Percentiles rank a stretch among this genome's conserved stretches.
Evolutionary conservation across 2,888 invertebrate species (phyloP).

Genomic region (Ligdia adustata): DNA sequence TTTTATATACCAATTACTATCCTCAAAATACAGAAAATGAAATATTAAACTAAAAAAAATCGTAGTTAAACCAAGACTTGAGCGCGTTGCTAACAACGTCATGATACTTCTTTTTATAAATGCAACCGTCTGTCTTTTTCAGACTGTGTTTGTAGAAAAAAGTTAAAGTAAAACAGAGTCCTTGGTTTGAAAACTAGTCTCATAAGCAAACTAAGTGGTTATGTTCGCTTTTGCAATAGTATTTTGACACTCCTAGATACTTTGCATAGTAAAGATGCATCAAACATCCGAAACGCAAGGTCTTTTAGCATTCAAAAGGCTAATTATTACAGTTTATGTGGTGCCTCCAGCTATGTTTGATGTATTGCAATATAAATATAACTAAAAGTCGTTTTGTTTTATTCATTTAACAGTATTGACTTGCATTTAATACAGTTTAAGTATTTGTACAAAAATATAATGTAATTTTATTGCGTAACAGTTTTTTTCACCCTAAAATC

Average conservation of each 20-base stretch:
- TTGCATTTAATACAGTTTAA: too few relatives aligned
- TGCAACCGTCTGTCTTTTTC: constrained; percentile 3
- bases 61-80: too few relatives aligned
- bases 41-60: too few relatives aligned
- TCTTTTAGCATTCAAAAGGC: constrained; percentile 44
- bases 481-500: too few relatives aligned
- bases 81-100: too few relatives aligned
- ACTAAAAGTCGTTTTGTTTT: background rate
- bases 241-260: constrained; percentile 19
- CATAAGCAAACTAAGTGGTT: background rate
- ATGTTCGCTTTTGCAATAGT: constrained; percentile 8
- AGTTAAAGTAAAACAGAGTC: background rate
- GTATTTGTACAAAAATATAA: too few relatives aligned
- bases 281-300: constrained; percentile 31
- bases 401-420: too few relatives aligned
- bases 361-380: constrained; percentile 4
- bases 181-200: background rate
- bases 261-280: constrained; percentile 20
- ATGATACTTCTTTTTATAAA: constrained; percentile 12
- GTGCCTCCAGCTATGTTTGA: constrained; percentile 42
- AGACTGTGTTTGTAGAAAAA: constrained; percentile 1
- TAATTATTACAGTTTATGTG: constrained; percentile 45
- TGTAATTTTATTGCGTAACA: too few relatives aligned
- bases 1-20: too few relatives aligned
- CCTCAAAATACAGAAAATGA: too few relatives aligned